Base-by-base conservation (phyloP, 2,888 invertebrate genomes). In the Monopis laevigella region DNA sequence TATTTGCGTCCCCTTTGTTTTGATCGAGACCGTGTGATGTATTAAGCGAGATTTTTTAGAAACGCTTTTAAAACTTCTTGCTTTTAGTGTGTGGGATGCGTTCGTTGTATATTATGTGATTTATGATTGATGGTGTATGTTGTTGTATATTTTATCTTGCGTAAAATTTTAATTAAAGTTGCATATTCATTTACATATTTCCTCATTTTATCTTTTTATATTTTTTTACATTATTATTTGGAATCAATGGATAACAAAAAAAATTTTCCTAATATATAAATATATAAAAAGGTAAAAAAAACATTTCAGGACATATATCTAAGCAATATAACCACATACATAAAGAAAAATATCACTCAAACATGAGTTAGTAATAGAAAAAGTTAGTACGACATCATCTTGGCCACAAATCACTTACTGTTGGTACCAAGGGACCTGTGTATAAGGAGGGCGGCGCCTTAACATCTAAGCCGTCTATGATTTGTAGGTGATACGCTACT, bases 401-500 rank as follows among this genome's bases (percentile, higher is more conserved):
- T 13, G 13, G 19, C 26, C 21, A 45, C 45, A 45, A 45, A 45
- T 45, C 45, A 45, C 42, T 40, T 45, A 45, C 36, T 32, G 39
- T 39, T 34, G 13, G 28, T 34, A 21, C 17, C 36, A 8, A 17
- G 21, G 34, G 42, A 38, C 3, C 14, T 17, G 32, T n/a, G n/a
- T n/a, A n/a, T 17, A 32, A 32, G 32, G 32, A 30, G 11, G 29
- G 27, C 36, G 21, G 32, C 27, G 17, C 39, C 41, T 39, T 44
- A 44, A 41, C 38, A 26, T 24, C 24, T 27, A 32, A 32, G 32
- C 17, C 26, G 24, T 24, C 16, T 36, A 42, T 38, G 47, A 36
- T 43, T 39, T 42, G 43, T 35, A 17, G 41, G 42, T 39, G 45
- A 43, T 46, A 46, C 46, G 8, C 28, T 41, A 51, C 48, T 48